phyloP scores from a whole-genome alignment of 1,140 invertebrate genomes.

The Drosophila rufa region DNA sequence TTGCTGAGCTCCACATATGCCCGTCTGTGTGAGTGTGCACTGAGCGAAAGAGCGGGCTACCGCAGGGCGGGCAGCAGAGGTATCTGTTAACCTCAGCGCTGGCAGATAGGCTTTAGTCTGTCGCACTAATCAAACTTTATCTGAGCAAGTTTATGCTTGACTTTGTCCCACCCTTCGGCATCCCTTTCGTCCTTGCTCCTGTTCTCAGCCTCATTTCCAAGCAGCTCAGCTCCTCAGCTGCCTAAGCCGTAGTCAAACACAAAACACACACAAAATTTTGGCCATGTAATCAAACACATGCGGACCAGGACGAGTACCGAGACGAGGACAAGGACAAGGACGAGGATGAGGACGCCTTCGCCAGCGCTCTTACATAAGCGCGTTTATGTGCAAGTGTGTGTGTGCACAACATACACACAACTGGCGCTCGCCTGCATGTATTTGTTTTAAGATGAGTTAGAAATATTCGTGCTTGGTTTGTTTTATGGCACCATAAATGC shows the following conservation, averaged over 20 bases:
- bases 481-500: slow-evolving; percentile 81
- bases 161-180: slow-evolving; percentile 11
- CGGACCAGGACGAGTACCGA: slow-evolving; percentile 21
- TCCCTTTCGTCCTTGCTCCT: slow-evolving; percentile 4
- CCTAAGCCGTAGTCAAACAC: slow-evolving; percentile 38
- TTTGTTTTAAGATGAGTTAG: slow-evolving; percentile 78
- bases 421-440: slow-evolving; percentile 12
- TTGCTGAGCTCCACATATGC: slow-evolving; percentile 42
- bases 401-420: slow-evolving; percentile 9
- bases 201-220: slow-evolving; percentile 15
- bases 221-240: slow-evolving; percentile 2
- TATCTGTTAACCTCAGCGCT: slow-evolving; percentile 8
- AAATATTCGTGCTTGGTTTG: slow-evolving; percentile 80
- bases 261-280: slow-evolving; percentile 42
- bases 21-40: slow-evolving; percentile 22
- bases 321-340: slow-evolving; percentile 8
- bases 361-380: slow-evolving; percentile 26
- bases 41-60: slow-evolving; percentile 27
- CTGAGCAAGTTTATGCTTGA: slow-evolving; percentile 41
- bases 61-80: background rate
- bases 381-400: background rate
- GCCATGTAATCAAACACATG: slow-evolving; percentile 60
- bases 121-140: slow-evolving; percentile 60
- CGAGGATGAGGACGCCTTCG: slow-evolving; percentile 2
- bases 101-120: slow-evolving; percentile 33